Evolutionary conservation across 2,113 vertebrate genomes (phyloP).

Genomic region (Mastomys coucha): DNA sequence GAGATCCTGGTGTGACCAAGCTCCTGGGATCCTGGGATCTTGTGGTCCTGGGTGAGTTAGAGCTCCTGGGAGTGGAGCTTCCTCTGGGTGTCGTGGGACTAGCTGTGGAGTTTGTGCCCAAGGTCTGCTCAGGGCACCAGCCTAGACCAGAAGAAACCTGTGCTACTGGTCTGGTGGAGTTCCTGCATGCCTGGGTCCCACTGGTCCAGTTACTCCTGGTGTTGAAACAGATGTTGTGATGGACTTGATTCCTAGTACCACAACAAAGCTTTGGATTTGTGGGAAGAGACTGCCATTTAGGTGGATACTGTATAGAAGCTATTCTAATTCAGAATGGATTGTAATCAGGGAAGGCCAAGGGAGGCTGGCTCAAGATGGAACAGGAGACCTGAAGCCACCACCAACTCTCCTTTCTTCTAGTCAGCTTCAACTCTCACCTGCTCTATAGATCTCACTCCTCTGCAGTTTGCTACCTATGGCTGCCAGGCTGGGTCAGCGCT

Average conservation of each 20-base stretch:
- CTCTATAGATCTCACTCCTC: not conserved
- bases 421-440: not conserved
- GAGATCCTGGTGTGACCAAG: too few species aligned
- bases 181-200: too few species aligned
- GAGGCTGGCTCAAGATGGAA: not conserved
- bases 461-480: not conserved
- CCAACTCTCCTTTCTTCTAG: not conserved
- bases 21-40: too few species aligned
- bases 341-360: not conserved
- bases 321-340: not conserved
- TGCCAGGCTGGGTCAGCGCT: not conserved
- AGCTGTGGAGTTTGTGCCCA: too few species aligned
- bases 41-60: too few species aligned
- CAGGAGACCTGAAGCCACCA: not conserved
- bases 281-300: not conserved
- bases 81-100: too few species aligned
- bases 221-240: too few species aligned
- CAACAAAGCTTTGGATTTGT: not conserved
- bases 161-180: too few species aligned
- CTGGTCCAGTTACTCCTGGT: too few species aligned
- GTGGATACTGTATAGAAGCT: not conserved
- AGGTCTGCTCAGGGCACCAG: too few species aligned
- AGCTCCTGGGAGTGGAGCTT: too few species aligned
- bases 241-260: not conserved
- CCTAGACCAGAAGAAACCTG: too few species aligned